Evolutionary conservation across 1,140 invertebrate species (phyloP), one percentile per base, ranked within the genome.

Genomic region (Drosophila cardini): DNA sequence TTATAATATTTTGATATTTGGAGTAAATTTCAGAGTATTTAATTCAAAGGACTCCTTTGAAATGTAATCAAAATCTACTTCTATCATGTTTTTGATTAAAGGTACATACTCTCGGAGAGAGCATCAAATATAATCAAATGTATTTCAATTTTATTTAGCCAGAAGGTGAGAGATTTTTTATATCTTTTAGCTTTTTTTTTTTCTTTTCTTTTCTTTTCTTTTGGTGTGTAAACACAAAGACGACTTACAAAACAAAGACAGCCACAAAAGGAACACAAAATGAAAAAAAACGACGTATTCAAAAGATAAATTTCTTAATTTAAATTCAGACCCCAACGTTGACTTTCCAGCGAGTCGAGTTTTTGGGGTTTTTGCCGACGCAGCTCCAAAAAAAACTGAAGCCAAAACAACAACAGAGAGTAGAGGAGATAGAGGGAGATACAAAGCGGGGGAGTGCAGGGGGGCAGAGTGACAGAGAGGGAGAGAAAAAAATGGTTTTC

Each of bases 251-350:
- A 69, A 61, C 61, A 63, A 84, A 68, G 76, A 58, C 60, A 65
- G 46, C 46, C 40, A 75, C 75, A 77, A 76, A 76, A 38, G 50
- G 15, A 68, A 68, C 63, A 63, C 71, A 55, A 77, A 71, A 61
- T 55, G 68, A 46, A 74, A 65, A 56, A 42, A 62, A 36, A 61
- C 21, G 63, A 65, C 74, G 70, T 62, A 86, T 87, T 77, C 83
- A 89, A 77, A 86, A 89, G 83, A 87, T 87, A 87, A 83, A 87
- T 87, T 87, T 87, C 83, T 87, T 87, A 87, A 87, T 87, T 87
- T 87, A 87, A 89, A 87, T 87, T 87, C 83, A 86, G 84, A 83
- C 72, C 72, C 79, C 52, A 79, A 67, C 48, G 38, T 61, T 70
- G 72, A 56, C 46, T 74, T 74, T 56, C 11, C 70, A 72, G 43